phyloP scores from a whole-genome alignment of 1,140 invertebrate genomes.

The Brachionus sp. region DNA sequence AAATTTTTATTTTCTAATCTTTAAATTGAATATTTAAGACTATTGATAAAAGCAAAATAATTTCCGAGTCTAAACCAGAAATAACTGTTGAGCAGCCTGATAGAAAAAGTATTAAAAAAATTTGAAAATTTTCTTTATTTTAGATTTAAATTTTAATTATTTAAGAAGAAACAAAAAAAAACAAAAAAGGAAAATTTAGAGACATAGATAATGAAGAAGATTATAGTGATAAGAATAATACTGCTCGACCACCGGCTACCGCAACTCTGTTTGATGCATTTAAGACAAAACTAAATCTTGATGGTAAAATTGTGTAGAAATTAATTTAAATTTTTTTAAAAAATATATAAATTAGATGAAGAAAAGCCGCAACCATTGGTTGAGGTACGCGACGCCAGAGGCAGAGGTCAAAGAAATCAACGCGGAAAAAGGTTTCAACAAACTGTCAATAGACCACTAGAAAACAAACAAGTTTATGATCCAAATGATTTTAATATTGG shows the following conservation, averaged over 20 bases:
- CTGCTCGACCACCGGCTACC: not conserved
- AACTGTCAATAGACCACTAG: not conserved
- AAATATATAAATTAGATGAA: not conserved
- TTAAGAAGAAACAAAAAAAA: conserved; percentile 3
- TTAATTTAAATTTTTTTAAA: not conserved
- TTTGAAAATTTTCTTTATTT: not conserved
- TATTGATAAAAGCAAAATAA: conserved; percentile 26
- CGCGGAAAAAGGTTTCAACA: not conserved
- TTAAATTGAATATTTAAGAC: not conserved
- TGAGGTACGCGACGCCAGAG: not conserved
- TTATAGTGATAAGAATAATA: conserved; percentile 28
- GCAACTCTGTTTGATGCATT: not conserved
- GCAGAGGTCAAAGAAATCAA: not conserved
- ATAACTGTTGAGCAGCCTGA: not conserved
- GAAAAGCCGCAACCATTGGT: not conserved
- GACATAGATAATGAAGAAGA: conserved; percentile 24
- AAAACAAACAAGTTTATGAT: conserved; percentile 35
- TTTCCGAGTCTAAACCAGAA: not conserved
- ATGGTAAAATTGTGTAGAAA: conserved; percentile 8
- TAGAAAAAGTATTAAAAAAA: not conserved
- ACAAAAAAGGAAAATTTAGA: conserved; percentile 17
- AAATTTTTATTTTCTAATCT: not conserved
- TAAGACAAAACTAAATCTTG: conserved; percentile 1
- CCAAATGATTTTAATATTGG: conserved; percentile 28
- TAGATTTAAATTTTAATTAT: not conserved